phyloP scores from a whole-genome alignment of 2,113 vertebrate genomes.

The Forbesichthys papilliferus region DNA sequence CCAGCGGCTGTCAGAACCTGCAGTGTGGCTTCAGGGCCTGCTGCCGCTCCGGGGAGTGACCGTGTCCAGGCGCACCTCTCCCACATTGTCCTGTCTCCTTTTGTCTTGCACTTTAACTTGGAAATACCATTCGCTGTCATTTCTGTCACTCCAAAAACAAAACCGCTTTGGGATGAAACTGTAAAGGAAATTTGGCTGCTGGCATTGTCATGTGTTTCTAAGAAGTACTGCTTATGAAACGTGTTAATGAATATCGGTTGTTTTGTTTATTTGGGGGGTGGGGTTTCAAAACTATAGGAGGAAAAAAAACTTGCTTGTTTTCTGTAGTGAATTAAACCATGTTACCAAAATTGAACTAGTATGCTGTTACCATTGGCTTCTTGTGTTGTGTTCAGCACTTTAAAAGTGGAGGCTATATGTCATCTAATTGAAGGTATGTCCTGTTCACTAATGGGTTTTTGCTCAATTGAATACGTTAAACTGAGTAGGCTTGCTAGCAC shows the following conservation, averaged over 20 bases:
- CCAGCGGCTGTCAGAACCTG: conserved; percentile 99
- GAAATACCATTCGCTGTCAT: conserved; percentile 62
- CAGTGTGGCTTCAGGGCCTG: conserved; percentile 99
- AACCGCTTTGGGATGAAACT: conserved; percentile 59
- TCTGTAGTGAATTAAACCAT: conserved; percentile 19
- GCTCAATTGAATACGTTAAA: not conserved
- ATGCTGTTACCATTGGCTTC: not conserved
- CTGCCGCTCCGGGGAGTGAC: conserved; percentile 97
- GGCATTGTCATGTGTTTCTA: conserved; percentile 41
- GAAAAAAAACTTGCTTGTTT: conserved; percentile 31
- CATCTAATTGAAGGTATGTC: no score
- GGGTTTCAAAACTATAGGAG: conserved; percentile 16
- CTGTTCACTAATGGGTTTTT: no score
- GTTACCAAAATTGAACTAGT: conserved; percentile 5
- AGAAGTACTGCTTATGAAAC: conserved; percentile 40
- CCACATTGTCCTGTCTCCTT: conserved; percentile 74
- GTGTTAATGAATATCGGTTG: conserved; percentile 34
- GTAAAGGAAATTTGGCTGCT: conserved; percentile 33
- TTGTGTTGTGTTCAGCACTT: no score
- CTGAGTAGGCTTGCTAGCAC: not conserved
- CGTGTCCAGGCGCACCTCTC: conserved; percentile 56
- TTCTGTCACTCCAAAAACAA: conserved; percentile 43
- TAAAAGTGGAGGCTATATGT: no score
- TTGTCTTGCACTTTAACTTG: conserved; percentile 90
- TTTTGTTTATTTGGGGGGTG: conserved; percentile 17